phyloP scores from a whole-genome alignment of 2,888 invertebrate species.

The Drosophila paramelanica region DNA sequence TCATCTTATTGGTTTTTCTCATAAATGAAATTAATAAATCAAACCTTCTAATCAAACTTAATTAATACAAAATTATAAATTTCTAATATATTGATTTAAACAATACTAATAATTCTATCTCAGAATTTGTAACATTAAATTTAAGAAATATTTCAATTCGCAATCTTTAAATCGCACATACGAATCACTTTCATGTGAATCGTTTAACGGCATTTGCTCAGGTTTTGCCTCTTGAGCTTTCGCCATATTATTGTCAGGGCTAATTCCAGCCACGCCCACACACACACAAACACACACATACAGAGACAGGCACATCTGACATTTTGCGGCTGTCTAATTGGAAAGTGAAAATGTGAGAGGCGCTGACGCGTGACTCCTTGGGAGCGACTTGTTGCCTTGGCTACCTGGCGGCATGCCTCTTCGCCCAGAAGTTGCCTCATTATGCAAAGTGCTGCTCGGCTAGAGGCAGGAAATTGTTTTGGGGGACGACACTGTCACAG shows the following conservation, averaged over 20 bases:
- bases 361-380: conserved; percentile 73
- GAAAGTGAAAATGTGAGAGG: conserved; percentile 71
- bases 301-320: conserved; percentile 22
- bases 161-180: too few relatives aligned
- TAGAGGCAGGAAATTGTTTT: background rate
- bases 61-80: too few relatives aligned
- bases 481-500: background rate
- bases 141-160: too few relatives aligned
- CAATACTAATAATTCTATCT: too few relatives aligned
- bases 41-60: too few relatives aligned
- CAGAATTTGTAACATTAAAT: too few relatives aligned
- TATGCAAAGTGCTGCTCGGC: conserved; percentile 68
- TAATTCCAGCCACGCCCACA: conserved; percentile 34
- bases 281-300: conserved; percentile 1
- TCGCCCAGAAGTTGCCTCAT: conserved; percentile 63
- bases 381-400: conserved; percentile 73
- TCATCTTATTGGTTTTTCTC: too few relatives aligned
- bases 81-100: too few relatives aligned
- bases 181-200: background rate
- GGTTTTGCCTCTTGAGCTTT: conserved; percentile 16
- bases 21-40: too few relatives aligned
- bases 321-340: conserved; percentile 68
- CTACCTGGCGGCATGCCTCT: conserved; percentile 35
- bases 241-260: conserved; percentile 23
- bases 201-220: background rate